Conservation (phyloP, 2,888 invertebrate species). For the Drosophila longiperda region DNA sequence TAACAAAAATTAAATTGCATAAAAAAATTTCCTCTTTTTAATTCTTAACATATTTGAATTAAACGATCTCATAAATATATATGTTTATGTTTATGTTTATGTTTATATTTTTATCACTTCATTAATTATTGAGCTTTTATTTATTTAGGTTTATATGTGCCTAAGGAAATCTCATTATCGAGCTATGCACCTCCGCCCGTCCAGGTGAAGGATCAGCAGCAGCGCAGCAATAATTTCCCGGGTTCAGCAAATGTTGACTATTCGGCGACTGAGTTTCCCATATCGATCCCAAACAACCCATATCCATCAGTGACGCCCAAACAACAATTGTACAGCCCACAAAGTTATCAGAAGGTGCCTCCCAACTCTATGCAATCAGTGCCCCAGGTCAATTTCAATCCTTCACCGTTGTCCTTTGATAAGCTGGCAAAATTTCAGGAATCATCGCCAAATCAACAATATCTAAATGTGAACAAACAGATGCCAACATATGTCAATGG, state of each 20-base stretch:
- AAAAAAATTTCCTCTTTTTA: neutral
- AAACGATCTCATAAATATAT: neutral
- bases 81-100: neutral
- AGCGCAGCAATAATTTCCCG: neutral
- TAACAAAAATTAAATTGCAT: neutral
- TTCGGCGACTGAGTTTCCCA: slow-evolving; percentile 30
- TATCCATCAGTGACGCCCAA: slow-evolving; percentile 47
- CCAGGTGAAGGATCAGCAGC: slow-evolving; percentile 13
- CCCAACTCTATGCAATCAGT: slow-evolving; percentile 44
- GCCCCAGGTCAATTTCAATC: slow-evolving; percentile 78
- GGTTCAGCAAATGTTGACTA: slow-evolving; percentile 2
- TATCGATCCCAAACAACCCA: slow-evolving; percentile 15
- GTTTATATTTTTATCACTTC: neutral
- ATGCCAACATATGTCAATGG: slow-evolving; percentile 5
- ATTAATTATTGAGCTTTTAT: neutral
- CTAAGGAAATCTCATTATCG: slow-evolving; percentile 83
- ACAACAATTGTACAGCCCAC: slow-evolving; percentile 62
- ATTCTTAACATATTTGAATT: neutral
- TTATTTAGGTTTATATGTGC: slow-evolving; percentile 82
- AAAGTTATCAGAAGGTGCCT: slow-evolving; percentile 68
- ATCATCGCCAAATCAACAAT: slow-evolving; percentile 21
- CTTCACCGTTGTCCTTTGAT: slow-evolving; percentile 82
- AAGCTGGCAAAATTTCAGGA: slow-evolving; percentile 83
- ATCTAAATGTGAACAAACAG: slow-evolving; percentile 28
- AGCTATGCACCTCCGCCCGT: slow-evolving; percentile 83